These are phyloP conservation scores for Lophura swinhoii DNA, from an alignment of 2,797 vertebrate genomes.

Conservation along the genomic window DNA sequence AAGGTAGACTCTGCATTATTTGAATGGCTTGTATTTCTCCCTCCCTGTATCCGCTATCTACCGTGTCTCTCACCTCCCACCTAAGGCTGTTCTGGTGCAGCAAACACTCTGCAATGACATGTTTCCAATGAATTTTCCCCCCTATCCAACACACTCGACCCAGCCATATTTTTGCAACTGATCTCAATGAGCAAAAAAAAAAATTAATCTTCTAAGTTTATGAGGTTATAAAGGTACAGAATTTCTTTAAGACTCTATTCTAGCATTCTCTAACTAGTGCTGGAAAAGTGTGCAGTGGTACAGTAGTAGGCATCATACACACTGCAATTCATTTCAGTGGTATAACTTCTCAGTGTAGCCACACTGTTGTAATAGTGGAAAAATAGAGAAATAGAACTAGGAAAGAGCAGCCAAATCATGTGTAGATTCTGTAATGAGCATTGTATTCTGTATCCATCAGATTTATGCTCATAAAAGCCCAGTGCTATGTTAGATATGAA, in stretches of 20 bases:
- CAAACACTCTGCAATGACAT: accelerated
- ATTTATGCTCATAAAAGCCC: background rate
- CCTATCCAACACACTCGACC: background rate
- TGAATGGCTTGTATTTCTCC: background rate
- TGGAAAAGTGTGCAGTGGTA: background rate
- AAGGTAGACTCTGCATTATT: background rate
- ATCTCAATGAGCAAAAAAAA: background rate
- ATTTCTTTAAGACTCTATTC: background rate
- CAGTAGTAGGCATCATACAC: background rate
- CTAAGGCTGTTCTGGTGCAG: background rate
- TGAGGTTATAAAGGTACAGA: background rate
- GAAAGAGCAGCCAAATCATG: background rate
- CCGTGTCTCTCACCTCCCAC: background rate
- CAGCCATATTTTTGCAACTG: background rate
- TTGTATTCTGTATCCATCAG: background rate
- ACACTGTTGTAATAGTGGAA: background rate
- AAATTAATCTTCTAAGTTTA: background rate
- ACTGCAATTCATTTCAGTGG: background rate
- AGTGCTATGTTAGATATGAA: background rate
- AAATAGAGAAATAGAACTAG: background rate
- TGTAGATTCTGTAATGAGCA: background rate
- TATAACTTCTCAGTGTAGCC: background rate
- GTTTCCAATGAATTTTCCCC: background rate
- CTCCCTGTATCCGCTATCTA: background rate
- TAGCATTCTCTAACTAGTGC: background rate